phyloP scores from a whole-genome alignment of 2,797 vertebrate genomes.

The Menidia menidia region DNA sequence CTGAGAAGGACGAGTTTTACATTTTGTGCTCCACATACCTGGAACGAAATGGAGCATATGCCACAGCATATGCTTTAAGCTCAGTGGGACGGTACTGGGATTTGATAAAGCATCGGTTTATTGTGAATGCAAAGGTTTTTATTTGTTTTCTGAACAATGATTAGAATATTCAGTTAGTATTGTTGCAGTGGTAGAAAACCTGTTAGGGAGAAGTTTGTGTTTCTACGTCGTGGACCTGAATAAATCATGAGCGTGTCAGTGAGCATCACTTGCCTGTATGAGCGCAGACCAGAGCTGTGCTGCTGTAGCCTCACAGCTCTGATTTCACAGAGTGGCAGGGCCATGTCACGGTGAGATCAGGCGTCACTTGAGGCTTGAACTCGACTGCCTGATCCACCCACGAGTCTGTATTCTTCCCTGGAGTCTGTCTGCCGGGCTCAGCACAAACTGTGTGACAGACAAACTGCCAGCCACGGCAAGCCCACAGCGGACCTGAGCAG shows the following conservation, averaged over 20 bases:
- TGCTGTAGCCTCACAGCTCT: constrained; percentile 49
- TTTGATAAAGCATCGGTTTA: constrained; percentile 15
- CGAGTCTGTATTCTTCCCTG: constrained; percentile 46
- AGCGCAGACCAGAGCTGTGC: constrained; percentile 38
- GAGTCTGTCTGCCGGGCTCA: constrained; percentile 57
- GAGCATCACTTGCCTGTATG: neutral
- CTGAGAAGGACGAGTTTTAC: constrained; percentile 59
- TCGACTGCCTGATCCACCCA: constrained; percentile 43
- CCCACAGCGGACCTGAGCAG: constrained; percentile 35
- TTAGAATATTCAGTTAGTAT: neutral
- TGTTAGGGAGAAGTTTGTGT: neutral
- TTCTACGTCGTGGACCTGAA: neutral
- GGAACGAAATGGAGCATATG: constrained; percentile 59
- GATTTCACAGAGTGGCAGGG: constrained; percentile 52
- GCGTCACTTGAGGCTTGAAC: constrained; percentile 48
- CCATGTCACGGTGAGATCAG: constrained; percentile 49
- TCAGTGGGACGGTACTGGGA: constrained; percentile 16
- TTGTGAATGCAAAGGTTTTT: constrained; percentile 25
- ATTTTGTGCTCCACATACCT: constrained; percentile 67
- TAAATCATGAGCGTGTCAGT: neutral
- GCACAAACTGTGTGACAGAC: constrained; percentile 67
- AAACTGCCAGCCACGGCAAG: constrained; percentile 45
- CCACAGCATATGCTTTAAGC: constrained; percentile 16
- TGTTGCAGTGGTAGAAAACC: neutral
- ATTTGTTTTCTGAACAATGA: constrained; percentile 12